A percentile compares a stretch with the other conserved stretches of the same genome.
These are phyloP conservation scores for Pelusios castaneus DNA, from an alignment of 2,113 vertebrate species.

Conservation along the genomic window DNA sequence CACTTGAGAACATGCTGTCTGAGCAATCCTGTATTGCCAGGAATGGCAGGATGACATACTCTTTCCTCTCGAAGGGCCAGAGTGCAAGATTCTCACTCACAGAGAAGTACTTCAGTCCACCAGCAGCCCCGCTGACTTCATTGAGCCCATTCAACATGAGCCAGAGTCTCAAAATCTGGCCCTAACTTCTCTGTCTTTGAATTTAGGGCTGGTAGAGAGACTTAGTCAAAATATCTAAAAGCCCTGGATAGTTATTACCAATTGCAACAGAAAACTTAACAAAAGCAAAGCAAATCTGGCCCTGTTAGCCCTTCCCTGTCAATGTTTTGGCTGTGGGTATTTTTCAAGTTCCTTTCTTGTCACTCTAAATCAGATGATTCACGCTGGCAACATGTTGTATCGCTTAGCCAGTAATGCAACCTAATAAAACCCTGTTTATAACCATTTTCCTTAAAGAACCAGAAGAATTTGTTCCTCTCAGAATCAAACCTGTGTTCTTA, in stretches of 20 bases:
- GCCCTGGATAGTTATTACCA: constrained; percentile 56
- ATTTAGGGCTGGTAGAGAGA: constrained; percentile 16
- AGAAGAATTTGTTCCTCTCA: constrained; percentile 77
- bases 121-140: constrained; percentile 33
- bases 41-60: neutral
- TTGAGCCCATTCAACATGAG: neutral
- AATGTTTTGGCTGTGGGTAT: constrained; percentile 67
- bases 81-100: neutral
- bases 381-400: constrained; percentile 76
- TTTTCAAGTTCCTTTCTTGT: constrained; percentile 70
- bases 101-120: neutral
- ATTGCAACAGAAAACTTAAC: constrained; percentile 58
- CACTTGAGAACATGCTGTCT: rapidly evolving
- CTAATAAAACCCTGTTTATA: constrained; percentile 71
- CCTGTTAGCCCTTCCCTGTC: constrained; percentile 52
- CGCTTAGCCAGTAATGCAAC: constrained; percentile 71
- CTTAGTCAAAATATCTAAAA: constrained; percentile 68
- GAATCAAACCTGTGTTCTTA: constrained; percentile 74
- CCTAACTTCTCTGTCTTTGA: constrained; percentile 33
- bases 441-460: constrained; percentile 73
- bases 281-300: constrained; percentile 66
- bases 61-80: neutral
- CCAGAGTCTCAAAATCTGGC: constrained; percentile 5
- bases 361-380: constrained; percentile 75
- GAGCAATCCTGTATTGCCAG: neutral